Base-by-base conservation (phyloP, 2,797 vertebrate species). In the Poecile montanus region DNA sequence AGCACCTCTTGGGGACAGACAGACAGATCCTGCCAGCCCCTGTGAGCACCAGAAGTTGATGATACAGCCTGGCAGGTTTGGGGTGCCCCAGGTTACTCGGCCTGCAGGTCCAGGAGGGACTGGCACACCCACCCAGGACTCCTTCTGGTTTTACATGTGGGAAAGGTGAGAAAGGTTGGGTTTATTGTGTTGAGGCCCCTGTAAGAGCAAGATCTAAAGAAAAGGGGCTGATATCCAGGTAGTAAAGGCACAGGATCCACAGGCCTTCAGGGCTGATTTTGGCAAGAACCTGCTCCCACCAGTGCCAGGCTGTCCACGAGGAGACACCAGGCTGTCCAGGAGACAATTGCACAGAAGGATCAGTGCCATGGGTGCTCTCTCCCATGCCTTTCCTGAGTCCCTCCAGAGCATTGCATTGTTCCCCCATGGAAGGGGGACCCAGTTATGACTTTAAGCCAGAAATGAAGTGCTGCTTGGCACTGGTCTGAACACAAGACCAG, bases 361-460 rank as follows among this genome's bases (percentile, higher is more conserved):
- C 65, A 34, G 48, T 15, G 40, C 60, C 76, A 48, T 13, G 13
- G 11, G 9, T 11, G 0, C 73, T 45, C 48, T 56, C 30, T 71
- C 21, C 53, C 6, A 7, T 10, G 34, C 29, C 40, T 30, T 38
- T 82, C 27, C 17, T 1, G 0, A 72, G 6, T 30, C 11, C 1
- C 1, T 14, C 13, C 15, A 23, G 22, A 54, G n/a, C 4, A 13
- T 0, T 5, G 3, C n/a, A 66, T 56, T 40, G 34, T 77, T 53
- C 15, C 48, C n/a, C 48, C 29, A 7, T 0, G 6, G 22, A 70
- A 27, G 2, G 6, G 14, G 6, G 3, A 2, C 1, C 2, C 61
- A 50, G 36, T 11, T 42, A 10, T 51, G 56, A 44, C 40, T 89
- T 85, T 38, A 74, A 85, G 32, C 14, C 53, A 83, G 60, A 53